A percentile compares a stretch with the other conserved stretches of the same genome.
Conservation (phyloP, 1,140 invertebrate species). For the Chironomus tepperi region DNA sequence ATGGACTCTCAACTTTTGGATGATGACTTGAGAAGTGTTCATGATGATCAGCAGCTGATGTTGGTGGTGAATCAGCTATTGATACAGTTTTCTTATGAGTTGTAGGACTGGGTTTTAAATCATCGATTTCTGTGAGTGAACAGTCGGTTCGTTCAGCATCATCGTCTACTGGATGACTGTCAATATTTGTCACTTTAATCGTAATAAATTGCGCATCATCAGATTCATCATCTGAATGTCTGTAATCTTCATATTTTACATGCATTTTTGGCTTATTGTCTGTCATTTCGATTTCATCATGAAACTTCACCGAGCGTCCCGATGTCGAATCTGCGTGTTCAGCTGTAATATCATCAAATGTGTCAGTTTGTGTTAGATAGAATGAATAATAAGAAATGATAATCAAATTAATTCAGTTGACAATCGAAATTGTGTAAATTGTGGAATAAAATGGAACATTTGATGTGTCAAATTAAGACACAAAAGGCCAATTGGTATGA, state of each 20-base stretch:
- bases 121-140: neutral
- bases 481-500: neutral
- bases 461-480: neutral
- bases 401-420: neutral
- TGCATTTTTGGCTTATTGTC: neutral
- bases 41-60: neutral
- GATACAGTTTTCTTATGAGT: neutral
- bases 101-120: neutral
- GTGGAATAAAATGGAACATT: neutral
- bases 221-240: neutral
- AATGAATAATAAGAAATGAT: neutral
- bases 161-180: neutral
- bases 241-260: neutral
- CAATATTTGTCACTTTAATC: neutral
- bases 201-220: conserved; percentile 9
- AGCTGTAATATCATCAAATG: neutral
- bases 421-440: neutral
- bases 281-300: neutral
- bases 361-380: neutral
- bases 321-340: neutral
- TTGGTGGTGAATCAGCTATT: neutral
- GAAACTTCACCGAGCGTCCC: neutral
- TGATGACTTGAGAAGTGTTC: neutral
- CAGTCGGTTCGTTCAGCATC: neutral
- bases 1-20: neutral